Conservation (phyloP, 2,113 vertebrate species). For the Amblyornis subalaris region DNA sequence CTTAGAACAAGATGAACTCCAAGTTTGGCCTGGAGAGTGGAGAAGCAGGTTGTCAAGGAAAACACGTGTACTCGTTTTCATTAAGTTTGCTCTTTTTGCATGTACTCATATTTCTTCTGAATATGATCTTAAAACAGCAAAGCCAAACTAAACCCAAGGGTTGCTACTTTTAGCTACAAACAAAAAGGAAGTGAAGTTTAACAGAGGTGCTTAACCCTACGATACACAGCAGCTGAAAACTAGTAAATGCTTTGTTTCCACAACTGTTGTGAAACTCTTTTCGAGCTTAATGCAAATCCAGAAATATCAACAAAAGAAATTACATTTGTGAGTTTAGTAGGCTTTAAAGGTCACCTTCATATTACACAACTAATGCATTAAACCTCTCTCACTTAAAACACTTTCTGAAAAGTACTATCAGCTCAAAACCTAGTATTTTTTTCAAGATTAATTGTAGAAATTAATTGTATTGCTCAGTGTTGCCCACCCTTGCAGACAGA, state of each 20-base stretch:
- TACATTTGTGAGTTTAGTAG: not conserved
- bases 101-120: not conserved
- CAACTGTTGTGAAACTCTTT: not conserved
- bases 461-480: not conserved
- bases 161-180: not conserved
- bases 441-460: not conserved
- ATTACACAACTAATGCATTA: not conserved
- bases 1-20: not conserved
- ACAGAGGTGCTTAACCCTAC: not conserved
- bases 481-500: not conserved
- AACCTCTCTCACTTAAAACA: not conserved
- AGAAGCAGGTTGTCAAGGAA: not conserved
- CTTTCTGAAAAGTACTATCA: not conserved
- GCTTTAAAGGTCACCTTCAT: not conserved
- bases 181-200: not conserved
- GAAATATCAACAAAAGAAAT: not conserved
- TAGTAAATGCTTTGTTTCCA: not conserved
- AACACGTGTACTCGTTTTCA: not conserved
- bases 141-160: not conserved
- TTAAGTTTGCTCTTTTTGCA: not conserved
- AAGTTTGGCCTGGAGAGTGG: not conserved
- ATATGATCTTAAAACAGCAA: not conserved
- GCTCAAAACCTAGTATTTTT: not conserved
- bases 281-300: not conserved
- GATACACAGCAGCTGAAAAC: not conserved